These are phyloP conservation scores for Nycticryphes semicollaris DNA, from an alignment of 2,113 vertebrate species.

Conservation along the genomic window DNA sequence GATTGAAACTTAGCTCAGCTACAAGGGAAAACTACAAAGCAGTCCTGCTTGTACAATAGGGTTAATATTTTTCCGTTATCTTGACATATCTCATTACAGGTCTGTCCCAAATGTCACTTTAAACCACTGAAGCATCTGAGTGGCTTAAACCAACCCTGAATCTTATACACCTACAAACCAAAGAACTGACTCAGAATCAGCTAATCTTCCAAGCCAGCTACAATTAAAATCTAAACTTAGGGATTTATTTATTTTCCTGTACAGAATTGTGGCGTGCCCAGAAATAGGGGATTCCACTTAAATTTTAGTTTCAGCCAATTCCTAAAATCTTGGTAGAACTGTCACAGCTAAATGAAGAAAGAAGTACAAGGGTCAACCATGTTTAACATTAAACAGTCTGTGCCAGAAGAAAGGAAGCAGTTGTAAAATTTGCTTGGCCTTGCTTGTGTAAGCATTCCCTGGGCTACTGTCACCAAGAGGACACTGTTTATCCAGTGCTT, in stretches of 20 bases:
- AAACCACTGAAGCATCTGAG: neutral
- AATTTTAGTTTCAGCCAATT: neutral
- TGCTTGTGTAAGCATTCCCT: neutral
- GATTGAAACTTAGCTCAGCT: neutral
- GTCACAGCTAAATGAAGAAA: neutral
- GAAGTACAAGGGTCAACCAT: neutral
- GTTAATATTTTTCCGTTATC: neutral
- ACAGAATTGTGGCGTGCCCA: neutral
- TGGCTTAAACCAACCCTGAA: neutral
- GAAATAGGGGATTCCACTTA: neutral
- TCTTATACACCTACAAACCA: neutral
- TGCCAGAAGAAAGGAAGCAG: neutral
- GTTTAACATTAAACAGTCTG: neutral
- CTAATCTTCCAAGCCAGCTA: neutral
- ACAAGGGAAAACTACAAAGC: neutral
- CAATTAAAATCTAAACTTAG: neutral
- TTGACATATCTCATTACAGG: neutral
- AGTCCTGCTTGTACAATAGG: neutral
- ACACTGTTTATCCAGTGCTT: neutral
- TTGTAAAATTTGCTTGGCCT: neutral
- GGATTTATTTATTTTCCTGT: neutral
- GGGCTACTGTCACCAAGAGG: neutral
- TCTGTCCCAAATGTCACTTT: neutral
- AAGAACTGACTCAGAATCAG: neutral
- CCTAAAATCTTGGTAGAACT: neutral